Base-by-base conservation (phyloP, 1,140 invertebrate species). In the Hermatobates lingyangjiaoensis region DNA sequence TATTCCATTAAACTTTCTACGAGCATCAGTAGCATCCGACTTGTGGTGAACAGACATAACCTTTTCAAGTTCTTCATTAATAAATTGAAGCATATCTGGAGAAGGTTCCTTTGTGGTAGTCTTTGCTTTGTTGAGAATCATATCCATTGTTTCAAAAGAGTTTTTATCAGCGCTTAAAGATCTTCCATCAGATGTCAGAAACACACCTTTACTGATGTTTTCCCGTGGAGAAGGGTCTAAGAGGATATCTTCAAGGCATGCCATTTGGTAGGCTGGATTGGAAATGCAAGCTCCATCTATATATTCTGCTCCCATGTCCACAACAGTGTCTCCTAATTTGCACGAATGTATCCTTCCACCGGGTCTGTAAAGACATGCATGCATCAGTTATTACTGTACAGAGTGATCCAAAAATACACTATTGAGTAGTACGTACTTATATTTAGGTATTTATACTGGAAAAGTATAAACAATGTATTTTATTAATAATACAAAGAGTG, bases 331-430 rank as follows among this genome's bases (percentile, higher is more conserved):
- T 27, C 79, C 79, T 23, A 83, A 65, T 70, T 76, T 77, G 57
- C 77, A 79, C 0, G 80, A 81, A 63, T 80, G 77, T 18, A 84
- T 79, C 56, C 81, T 68, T 47, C 81, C 81, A 38, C 81, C 81
- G 30, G 74, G 72, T 57, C 74, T 76, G 50, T 39, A 64, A 59
- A 27, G n/a, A 48, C 25, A n/a, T n/a, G n/a, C n/a, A n/a, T n/a
- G n/a, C n/a, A n/a, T n/a, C n/a, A n/a, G n/a, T n/a, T n/a, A n/a
- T n/a, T n/a, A n/a, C n/a, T n/a, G n/a, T n/a, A n/a, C n/a, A n/a
- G n/a, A n/a, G n/a, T n/a, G n/a, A n/a, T n/a, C n/a, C n/a, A n/a
- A n/a, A n/a, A n/a, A n/a, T n/a, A n/a, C n/a, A n/a, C n/a, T n/a
- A n/a, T n/a, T n/a, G n/a, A n/a, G n/a, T n/a, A n/a, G n/a, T n/a